Base-by-base conservation (phyloP, 1,140 invertebrate species). In the Harlomillsia oculata region DNA sequence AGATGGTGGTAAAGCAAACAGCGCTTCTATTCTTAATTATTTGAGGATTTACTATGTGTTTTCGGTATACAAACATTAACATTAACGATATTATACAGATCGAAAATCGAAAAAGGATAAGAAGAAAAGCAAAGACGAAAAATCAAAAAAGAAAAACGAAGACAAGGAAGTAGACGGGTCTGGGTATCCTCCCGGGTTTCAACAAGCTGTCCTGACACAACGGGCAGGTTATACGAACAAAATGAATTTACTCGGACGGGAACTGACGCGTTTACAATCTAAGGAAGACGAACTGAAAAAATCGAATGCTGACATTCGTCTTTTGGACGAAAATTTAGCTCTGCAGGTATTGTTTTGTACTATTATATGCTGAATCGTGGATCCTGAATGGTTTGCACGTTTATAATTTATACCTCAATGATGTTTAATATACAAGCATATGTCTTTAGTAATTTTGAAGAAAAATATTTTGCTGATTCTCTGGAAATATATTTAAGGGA, bases 301-400 rank as follows among this genome's bases (percentile, higher is more conserved):
- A 13, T 41, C 3, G 14, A 41, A 54, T 11, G 61, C 56, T 11
- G 61, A 63, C 44, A 26, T 26, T 6, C n/a, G 29, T 8, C 28
- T 56, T 0, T 40, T 59, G 1, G 61, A 63, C 30, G 62, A 63
- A 28, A 63, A 63, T 46, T 50, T 58, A 29, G 58, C 58, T 4
- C 41, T 64, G 3, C 62, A 64, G 52, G 62, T 60, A 49, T n/a
- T n/a, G n/a, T n/a, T n/a, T n/a, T n/a, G n/a, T n/a, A 39, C 5
- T 39, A 40, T 4, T 40, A 40, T 44, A 25, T 21, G 28, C 28
- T 43, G 26, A 20, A 44, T 25, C 28, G 20, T 25, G 11, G 3
- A 26, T 1, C 20, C 11, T n/a, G n/a, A n/a, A n/a, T n/a, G n/a
- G n/a, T n/a, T n/a, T n/a, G n/a, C n/a, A n/a, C n/a, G n/a, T n/a